Evolutionary conservation across 2,797 vertebrate species (phyloP).

Genomic region (Cyclura pinguis): DNA sequence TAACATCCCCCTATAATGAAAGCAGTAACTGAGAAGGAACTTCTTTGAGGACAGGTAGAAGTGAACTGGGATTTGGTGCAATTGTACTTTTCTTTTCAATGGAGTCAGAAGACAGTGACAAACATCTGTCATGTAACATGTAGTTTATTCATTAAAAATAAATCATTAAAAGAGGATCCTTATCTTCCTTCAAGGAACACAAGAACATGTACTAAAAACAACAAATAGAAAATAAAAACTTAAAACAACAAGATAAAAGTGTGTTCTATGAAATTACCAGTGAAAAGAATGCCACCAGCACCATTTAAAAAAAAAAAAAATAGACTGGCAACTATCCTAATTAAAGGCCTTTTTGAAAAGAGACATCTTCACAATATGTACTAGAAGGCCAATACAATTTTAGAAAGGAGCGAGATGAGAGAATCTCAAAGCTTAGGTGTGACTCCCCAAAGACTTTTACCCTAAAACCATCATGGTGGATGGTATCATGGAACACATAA

Average conservation of each 20-base stretch:
- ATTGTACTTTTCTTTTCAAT: background rate
- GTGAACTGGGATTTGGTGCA: background rate
- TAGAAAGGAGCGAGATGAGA: background rate
- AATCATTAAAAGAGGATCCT: too few species aligned
- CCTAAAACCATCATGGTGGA: background rate
- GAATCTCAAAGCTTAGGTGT: background rate
- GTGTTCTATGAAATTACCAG: background rate
- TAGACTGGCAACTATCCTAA: background rate
- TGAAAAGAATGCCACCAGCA: too few species aligned
- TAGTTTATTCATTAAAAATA: background rate
- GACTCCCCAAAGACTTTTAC: background rate
- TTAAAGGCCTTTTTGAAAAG: background rate
- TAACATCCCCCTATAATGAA: background rate
- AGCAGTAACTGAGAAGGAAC: background rate
- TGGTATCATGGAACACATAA: background rate
- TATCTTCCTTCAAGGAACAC: background rate
- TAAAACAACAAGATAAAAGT: background rate
- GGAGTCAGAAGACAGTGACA: background rate
- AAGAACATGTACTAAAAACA: background rate
- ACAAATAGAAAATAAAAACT: background rate
- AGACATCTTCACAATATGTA: background rate
- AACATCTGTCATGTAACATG: background rate
- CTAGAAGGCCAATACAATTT: background rate
- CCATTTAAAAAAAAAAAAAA: too few species aligned
- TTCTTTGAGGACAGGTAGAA: background rate